These are phyloP conservation scores for Athalia rosae DNA, from an alignment of 2,888 invertebrate species.

Conservation along the genomic window DNA sequence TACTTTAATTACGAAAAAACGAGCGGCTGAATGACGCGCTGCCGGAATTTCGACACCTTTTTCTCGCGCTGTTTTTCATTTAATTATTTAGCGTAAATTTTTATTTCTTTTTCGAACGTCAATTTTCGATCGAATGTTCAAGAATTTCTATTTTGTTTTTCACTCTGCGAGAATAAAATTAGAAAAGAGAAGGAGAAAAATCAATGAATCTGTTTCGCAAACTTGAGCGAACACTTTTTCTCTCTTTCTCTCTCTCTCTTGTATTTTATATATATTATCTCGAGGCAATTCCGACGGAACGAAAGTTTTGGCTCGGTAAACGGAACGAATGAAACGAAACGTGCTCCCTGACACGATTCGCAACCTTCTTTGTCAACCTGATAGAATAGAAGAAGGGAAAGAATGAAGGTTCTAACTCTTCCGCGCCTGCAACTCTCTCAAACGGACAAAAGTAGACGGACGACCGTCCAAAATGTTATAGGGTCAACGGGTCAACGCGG, in stretches of 20 bases:
- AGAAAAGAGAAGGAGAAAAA: too few relatives aligned
- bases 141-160: too few relatives aligned
- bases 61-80: background rate
- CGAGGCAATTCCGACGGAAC: background rate
- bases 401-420: constrained; percentile 28
- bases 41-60: background rate
- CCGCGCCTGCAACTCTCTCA: constrained; percentile 5
- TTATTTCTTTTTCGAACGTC: too few relatives aligned
- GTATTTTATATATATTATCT: background rate
- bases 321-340: constrained; percentile 40
- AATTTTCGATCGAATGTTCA: too few relatives aligned
- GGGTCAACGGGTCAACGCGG: constrained; percentile 22
- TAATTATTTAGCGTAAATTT: background rate
- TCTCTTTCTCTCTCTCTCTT: background rate
- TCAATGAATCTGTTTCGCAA: background rate
- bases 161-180: too few relatives aligned
- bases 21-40: background rate
- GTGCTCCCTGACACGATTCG: constrained; percentile 31
- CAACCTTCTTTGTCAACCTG: constrained; percentile 28
- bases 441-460: constrained; percentile 37
- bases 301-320: constrained; percentile 30
- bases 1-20: constrained; percentile 17
- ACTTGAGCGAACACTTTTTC: background rate
- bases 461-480: constrained; percentile 22
- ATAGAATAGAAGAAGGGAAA: constrained; percentile 13